These are phyloP conservation scores for Melolontha melolontha DNA, from an alignment of 2,888 invertebrate species.

Conservation along the genomic window DNA sequence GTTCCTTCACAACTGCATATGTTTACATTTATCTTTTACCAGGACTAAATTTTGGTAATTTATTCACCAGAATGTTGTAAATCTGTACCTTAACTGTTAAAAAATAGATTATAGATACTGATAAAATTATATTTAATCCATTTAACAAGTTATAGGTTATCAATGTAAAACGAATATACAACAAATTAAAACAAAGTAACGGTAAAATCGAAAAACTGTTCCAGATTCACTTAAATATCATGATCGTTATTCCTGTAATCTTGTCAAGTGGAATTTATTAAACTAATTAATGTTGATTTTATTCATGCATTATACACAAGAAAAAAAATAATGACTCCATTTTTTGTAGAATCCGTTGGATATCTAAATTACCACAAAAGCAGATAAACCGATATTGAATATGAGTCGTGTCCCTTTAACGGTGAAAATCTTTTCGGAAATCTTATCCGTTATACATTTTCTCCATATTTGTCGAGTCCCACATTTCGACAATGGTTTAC, in stretches of 20 bases:
- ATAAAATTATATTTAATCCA: too few relatives aligned
- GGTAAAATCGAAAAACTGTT: slow-evolving; percentile 11
- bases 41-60: too few relatives aligned
- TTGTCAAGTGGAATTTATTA: slow-evolving; percentile 5
- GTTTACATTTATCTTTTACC: too few relatives aligned
- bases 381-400: slow-evolving; percentile 15
- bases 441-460: slow-evolving; percentile 17
- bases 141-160: too few relatives aligned
- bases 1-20: too few relatives aligned
- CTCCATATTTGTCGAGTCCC: slow-evolving; percentile 5
- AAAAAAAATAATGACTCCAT: slow-evolving; percentile 25
- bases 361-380: slow-evolving; percentile 35
- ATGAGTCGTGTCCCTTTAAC: slow-evolving; percentile 10
- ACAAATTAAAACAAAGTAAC: slow-evolving; percentile 11
- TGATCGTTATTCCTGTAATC: slow-evolving; percentile 2
- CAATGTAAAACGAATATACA: too few relatives aligned
- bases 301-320: too few relatives aligned
- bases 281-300: slow-evolving; percentile 16
- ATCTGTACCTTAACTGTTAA: too few relatives aligned
- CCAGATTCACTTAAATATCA: slow-evolving; percentile 4
- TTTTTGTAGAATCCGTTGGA: slow-evolving; percentile 11
- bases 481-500: slow-evolving; percentile 20
- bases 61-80: too few relatives aligned
- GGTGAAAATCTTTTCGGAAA: slow-evolving; percentile 5
- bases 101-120: too few relatives aligned